Base-by-base conservation (phyloP, 2,113 vertebrate genomes). In the Pungitius pungitius region DNA sequence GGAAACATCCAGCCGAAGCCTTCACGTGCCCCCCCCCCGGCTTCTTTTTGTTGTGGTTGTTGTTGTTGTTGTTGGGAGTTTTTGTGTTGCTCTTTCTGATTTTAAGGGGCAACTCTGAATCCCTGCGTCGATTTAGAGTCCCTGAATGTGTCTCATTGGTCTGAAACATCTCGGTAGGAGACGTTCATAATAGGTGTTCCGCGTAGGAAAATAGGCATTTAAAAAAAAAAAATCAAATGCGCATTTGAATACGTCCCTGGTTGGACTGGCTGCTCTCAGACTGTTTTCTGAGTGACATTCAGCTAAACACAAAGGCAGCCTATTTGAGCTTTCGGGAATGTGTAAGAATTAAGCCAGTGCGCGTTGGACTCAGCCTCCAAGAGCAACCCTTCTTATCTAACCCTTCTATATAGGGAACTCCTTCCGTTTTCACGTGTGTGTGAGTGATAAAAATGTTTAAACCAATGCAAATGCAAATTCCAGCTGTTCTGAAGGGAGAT, bases 381-480 rank as follows among this genome's bases (percentile, higher is more conserved):
- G 78, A 88, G 92, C 81, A 83, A 35, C 49, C 45, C 52, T 68
- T 73, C 60, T 91, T 79, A 81, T 92, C 82, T 90, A 80, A 89
- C 82, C 56, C 84, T 89, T 80, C 49, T 83, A 81, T 59, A 87
- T 87, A 90, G 92, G 90, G 91, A 90, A 64, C 94, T 94, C n/a
- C n/a, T n/a, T n/a, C 93, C 82, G 94, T 95, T 96, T 64, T 95
- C 93, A 93, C 91, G 86, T 94, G 89, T 94, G 94, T 94, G 93
- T 93, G 93, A 90, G 87, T 92, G 94, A 63, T 94, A 94, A 94
- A n/a, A 95, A 69, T 22, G 93, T 94, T 95, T 92, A 94, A 95
- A 96, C 95, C 96, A 95, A 95, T 94, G 93, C 91, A 88, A 94
- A 94, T 95, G 94, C 92, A 94, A 95, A 95, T 95, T 95, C 94